These are phyloP conservation scores for Catostomus latipinnis DNA, from an alignment of 2,797 vertebrate genomes.

Conservation along the genomic window DNA sequence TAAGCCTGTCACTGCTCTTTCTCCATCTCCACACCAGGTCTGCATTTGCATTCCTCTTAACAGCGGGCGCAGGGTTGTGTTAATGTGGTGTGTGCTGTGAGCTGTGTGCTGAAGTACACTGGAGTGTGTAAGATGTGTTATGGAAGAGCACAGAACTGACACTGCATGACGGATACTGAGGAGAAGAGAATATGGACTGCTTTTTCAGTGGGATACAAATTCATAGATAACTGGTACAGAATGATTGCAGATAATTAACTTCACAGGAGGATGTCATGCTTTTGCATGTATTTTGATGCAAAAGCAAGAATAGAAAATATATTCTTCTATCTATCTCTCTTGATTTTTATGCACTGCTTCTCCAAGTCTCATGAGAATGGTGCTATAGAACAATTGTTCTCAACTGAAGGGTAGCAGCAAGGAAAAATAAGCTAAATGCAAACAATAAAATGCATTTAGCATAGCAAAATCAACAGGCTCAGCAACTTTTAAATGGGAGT, in stretches of 20 bases:
- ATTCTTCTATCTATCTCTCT: neutral
- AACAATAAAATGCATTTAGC: too few relatives aligned
- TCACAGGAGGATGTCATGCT: neutral
- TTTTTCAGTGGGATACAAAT: constrained; percentile 20
- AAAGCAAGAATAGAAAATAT: neutral
- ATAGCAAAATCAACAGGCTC: too few relatives aligned
- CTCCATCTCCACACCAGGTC: constrained; percentile 38
- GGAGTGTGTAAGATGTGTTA: constrained; percentile 47
- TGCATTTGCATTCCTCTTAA: constrained; percentile 65
- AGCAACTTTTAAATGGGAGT: too few relatives aligned
- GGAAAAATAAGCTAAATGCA: too few relatives aligned
- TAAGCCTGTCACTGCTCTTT: constrained; percentile 39
- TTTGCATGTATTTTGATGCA: too few relatives aligned
- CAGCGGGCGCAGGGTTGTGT: constrained; percentile 53
- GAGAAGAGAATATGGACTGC: constrained; percentile 14
- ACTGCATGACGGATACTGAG: constrained; percentile 24
- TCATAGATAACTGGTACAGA: constrained; percentile 5
- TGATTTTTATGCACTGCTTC: neutral
- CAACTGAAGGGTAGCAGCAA: too few relatives aligned
- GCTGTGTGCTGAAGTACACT: constrained; percentile 33
- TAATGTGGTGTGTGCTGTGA: constrained; percentile 52
- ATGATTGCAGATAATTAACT: constrained; percentile 28
- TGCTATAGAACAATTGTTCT: neutral
- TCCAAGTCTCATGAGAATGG: neutral
- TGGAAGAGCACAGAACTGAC: constrained; percentile 51